Evolutionary conservation across 2,113 vertebrate genomes (phyloP).

Genomic region (Phrynocephalus versicolor): DNA sequence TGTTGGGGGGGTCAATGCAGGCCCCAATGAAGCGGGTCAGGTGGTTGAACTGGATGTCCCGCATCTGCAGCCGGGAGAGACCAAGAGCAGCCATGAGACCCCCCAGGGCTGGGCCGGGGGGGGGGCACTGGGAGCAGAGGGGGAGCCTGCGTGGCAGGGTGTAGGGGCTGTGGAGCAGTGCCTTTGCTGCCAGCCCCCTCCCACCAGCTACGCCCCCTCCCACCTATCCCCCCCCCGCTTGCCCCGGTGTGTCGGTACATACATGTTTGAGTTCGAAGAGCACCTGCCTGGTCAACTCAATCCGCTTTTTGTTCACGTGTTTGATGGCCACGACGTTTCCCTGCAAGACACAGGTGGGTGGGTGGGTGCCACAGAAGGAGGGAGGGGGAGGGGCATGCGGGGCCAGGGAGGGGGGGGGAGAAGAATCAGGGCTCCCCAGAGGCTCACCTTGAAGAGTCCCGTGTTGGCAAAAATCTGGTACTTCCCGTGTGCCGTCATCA

Average conservation of each 20-base stretch:
- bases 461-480: constrained; percentile 99
- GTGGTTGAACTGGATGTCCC: constrained; percentile 98
- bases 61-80: constrained; percentile 82
- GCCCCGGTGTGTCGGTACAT: constrained; percentile 73
- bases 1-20: constrained; percentile 96
- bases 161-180: too few relatives aligned
- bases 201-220: too few relatives aligned
- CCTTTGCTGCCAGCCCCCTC: background rate
- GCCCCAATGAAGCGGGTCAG: constrained; percentile 96
- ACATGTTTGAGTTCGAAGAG: constrained; percentile 97
- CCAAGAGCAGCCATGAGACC: background rate
- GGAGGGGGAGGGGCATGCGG: accelerated
- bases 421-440: background rate
- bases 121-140: background rate
- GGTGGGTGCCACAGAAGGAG: accelerated
- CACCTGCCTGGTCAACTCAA: constrained; percentile 95
- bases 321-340: constrained; percentile 98
- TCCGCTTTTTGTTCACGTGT: constrained; percentile 96
- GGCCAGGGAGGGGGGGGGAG: background rate
- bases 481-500: constrained; percentile 98
- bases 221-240: accelerated
- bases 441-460: constrained; percentile 97
- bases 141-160: background rate
- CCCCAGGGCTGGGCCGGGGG: background rate
- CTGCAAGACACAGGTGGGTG: constrained; percentile 66